Conservation (phyloP, 92 coral and sea anemone genomes). For the Actinernus sp. region DNA sequence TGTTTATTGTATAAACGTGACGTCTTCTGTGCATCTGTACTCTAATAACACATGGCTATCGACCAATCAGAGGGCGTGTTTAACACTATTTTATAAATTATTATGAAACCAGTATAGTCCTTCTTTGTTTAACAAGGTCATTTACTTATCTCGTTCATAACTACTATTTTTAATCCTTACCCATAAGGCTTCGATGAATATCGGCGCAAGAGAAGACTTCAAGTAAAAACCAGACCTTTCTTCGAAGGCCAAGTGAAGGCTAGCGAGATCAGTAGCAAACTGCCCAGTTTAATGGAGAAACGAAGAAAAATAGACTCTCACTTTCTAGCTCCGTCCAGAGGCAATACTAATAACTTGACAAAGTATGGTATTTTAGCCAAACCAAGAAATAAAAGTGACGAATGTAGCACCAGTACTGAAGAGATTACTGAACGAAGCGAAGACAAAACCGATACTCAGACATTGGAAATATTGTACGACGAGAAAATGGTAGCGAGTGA, state of each 20-base stretch:
- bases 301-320: conserved; percentile 29
- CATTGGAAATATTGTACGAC: no score
- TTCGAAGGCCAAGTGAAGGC: conserved; percentile 21
- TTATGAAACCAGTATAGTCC: no score
- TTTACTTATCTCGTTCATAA: no score
- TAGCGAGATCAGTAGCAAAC: conserved; percentile 1
- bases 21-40: no score
- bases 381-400: conserved; percentile 10
- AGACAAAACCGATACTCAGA: not conserved
- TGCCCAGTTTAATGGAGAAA: conserved; percentile 37
- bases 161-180: no score
- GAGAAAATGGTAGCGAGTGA: no score
- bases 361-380: conserved; percentile 30
- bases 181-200: conserved; percentile 85
- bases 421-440: not conserved
- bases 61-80: no score
- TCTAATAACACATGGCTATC: no score
- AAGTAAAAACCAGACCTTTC: conserved; percentile 76
- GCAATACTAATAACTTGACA: conserved; percentile 3
- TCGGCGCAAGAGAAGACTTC: conserved; percentile 72
- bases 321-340: conserved; percentile 2
- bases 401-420: not conserved
- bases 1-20: no score
- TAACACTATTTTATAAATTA: no score
- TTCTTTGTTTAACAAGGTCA: no score